A percentile compares a stretch with the other conserved stretches of the same genome.
Conservation (phyloP, 1,140 invertebrate species). For the Colletes gigas region DNA sequence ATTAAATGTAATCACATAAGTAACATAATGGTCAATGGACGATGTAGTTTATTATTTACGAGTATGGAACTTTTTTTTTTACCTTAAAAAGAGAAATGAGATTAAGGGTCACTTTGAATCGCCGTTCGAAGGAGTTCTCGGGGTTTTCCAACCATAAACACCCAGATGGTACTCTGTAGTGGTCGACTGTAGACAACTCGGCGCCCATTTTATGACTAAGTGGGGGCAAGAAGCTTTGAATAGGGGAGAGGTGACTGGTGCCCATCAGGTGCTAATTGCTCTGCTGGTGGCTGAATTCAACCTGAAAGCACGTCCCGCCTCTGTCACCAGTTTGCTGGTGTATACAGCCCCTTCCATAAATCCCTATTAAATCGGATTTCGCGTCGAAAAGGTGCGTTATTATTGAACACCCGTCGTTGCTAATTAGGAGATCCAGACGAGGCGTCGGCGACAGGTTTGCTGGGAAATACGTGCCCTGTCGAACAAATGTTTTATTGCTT, state of each 20-base stretch:
- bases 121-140: not conserved
- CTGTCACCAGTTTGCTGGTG: not conserved
- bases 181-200: not conserved
- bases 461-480: not conserved
- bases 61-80: no score
- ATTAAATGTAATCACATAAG: no score
- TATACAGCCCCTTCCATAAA: constrained; percentile 6
- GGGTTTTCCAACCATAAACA: constrained; percentile 46
- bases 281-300: constrained; percentile 60
- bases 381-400: not conserved
- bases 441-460: not conserved
- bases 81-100: not conserved
- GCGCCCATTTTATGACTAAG: constrained; percentile 23
- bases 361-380: not conserved
- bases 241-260: not conserved
- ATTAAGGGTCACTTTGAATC: not conserved
- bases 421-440: not conserved
- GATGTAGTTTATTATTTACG: no score
- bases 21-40: no score
- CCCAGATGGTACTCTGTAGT: not conserved
- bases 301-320: not conserved
- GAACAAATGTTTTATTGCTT: no score
- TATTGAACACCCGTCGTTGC: not conserved
- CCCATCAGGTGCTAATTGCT: constrained; percentile 56
- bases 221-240: no score